Evolutionary conservation across 2,888 invertebrate species (phyloP).

Genomic region (Oligia latruncula): DNA sequence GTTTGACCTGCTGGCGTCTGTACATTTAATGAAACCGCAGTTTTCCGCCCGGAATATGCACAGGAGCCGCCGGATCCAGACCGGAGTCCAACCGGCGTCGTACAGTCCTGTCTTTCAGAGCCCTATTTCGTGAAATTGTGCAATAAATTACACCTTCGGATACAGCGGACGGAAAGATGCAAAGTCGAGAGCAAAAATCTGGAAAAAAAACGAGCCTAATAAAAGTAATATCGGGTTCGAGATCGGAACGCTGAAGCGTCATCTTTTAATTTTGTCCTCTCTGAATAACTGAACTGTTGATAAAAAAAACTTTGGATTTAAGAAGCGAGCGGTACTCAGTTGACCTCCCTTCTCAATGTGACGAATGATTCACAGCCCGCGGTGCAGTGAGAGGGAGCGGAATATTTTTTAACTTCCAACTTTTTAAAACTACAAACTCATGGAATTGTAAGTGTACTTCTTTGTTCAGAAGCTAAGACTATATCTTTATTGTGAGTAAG

Average conservation of each 20-base stretch:
- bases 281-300: slow-evolving; percentile 56
- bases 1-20: no score
- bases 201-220: neutral
- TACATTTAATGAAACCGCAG: neutral
- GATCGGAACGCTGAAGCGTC: slow-evolving; percentile 54
- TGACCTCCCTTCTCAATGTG: slow-evolving; percentile 51
- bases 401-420: slow-evolving; percentile 19
- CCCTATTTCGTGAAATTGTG: slow-evolving; percentile 11
- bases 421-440: slow-evolving; percentile 1
- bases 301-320: slow-evolving; percentile 53
- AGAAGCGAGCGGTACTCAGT: slow-evolving; percentile 52
- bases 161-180: neutral
- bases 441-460: neutral
- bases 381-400: slow-evolving; percentile 58
- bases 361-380: slow-evolving; percentile 63
- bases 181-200: neutral
- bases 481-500: neutral
- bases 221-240: slow-evolving; percentile 37
- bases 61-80: neutral
- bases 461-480: slow-evolving; percentile 6
- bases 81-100: neutral
- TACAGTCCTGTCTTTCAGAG: neutral
- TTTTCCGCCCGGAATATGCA: neutral
- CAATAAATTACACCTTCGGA: neutral
- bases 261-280: slow-evolving; percentile 67